Percentiles rank a stretch among this genome's conserved stretches.
These are phyloP conservation scores for Tichodroma muraria DNA, from an alignment of 2,113 vertebrate genomes.

Conservation along the genomic window DNA sequence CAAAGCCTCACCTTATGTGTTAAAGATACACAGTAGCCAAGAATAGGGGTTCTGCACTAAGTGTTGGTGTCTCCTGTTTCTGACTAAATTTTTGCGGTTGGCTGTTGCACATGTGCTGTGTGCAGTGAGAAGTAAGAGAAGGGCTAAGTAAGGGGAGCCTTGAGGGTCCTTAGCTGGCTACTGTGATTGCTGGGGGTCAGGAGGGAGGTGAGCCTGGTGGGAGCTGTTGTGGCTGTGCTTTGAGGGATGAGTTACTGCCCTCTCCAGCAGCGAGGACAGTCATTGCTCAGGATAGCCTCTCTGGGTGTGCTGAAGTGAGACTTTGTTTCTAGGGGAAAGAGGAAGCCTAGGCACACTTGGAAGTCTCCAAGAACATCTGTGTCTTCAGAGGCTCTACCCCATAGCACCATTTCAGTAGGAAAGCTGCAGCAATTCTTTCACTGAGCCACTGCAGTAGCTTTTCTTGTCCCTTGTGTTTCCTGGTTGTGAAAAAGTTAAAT, in stretches of 20 bases:
- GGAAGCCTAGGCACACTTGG: neutral
- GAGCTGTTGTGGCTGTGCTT: neutral
- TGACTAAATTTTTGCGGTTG: neutral
- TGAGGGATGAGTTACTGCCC: neutral
- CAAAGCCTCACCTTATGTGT: neutral
- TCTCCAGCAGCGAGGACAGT: neutral
- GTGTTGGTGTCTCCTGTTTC: neutral
- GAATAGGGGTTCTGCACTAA: neutral
- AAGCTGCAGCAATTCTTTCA: neutral
- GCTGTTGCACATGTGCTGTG: neutral
- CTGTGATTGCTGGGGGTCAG: neutral
- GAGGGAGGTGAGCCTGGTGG: neutral
- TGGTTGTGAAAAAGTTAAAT: neutral
- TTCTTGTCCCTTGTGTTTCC: neutral
- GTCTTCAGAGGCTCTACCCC: neutral
- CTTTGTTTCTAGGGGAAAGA: neutral
- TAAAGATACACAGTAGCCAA: neutral
- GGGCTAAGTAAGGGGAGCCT: neutral
- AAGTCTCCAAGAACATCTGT: neutral
- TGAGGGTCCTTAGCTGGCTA: neutral
- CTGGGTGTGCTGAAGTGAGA: neutral
- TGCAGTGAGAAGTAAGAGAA: neutral
- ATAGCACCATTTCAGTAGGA: neutral
- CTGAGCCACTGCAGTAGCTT: neutral
- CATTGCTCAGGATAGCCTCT: too few species aligned